Evolutionary conservation across 2,888 invertebrate species (phyloP).

Genomic region (Drosophila stalkeri): DNA sequence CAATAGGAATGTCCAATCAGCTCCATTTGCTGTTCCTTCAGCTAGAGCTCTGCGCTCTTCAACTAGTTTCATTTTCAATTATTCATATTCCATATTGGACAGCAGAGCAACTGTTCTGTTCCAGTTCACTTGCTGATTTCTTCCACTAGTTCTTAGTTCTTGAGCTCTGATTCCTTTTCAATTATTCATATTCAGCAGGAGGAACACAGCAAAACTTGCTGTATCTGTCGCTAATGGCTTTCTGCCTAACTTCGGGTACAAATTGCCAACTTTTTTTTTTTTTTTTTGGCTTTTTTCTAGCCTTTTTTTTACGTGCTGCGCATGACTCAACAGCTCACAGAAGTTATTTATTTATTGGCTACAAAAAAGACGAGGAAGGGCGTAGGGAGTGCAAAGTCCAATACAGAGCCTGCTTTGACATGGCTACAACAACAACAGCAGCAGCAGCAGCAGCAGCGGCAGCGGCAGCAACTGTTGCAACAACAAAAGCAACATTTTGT

Average conservation of each 20-base stretch:
- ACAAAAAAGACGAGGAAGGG: neutral
- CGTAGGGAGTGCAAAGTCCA: slow-evolving; percentile 22
- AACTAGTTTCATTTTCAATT: neutral
- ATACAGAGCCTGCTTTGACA: slow-evolving; percentile 26
- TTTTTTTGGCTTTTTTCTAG: slow-evolving; percentile 12
- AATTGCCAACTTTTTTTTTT: slow-evolving; percentile 14
- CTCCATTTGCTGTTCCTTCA: neutral
- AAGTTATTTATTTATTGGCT: slow-evolving; percentile 69
- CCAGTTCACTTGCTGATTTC: neutral
- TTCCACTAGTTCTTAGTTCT: neutral
- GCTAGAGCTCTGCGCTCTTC: neutral
- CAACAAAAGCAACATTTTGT: slow-evolving; percentile 30
- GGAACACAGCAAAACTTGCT: slow-evolving; percentile 15
- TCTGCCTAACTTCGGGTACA: neutral
- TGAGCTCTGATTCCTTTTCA: slow-evolving; percentile 5
- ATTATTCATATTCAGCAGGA: slow-evolving; percentile 24
- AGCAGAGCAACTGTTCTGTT: neutral
- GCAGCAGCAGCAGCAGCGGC: slow-evolving; percentile 11
- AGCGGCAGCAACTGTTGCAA: slow-evolving; percentile 17
- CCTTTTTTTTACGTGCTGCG: slow-evolving; percentile 5
- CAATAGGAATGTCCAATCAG: no score
- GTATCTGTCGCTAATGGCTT: slow-evolving; percentile 14
- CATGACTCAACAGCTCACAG: slow-evolving; percentile 37
- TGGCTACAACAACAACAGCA: slow-evolving; percentile 11
- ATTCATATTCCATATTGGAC: slow-evolving; percentile 20